Evolutionary conservation across 2,113 vertebrate species (phyloP).

Genomic region (Chauna torquata): DNA sequence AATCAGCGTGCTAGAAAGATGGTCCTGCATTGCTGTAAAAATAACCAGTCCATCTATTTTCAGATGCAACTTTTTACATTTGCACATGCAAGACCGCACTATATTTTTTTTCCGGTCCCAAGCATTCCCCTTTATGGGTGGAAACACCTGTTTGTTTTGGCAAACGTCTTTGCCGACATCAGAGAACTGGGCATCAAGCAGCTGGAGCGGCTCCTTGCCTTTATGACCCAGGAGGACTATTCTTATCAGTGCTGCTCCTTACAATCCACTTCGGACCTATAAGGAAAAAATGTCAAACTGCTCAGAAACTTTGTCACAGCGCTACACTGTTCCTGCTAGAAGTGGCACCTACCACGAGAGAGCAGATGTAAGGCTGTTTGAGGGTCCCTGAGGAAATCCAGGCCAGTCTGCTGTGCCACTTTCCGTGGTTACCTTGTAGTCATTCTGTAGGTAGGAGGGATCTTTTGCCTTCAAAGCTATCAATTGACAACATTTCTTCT

Average conservation of each 20-base stretch:
- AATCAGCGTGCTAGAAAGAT: background rate
- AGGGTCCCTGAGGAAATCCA: background rate
- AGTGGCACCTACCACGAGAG: background rate
- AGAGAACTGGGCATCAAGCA: slow-evolving; percentile 44
- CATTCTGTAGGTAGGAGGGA: background rate
- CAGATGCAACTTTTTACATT: slow-evolving; percentile 32
- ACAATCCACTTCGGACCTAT: background rate
- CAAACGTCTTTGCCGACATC: background rate
- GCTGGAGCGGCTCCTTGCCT: slow-evolving; percentile 1
- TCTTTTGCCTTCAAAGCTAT: background rate
- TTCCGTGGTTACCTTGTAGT: background rate
- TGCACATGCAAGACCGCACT: background rate
- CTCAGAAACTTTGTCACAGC: background rate
- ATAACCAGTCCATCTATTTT: slow-evolving; percentile 35
- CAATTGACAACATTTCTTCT: background rate
- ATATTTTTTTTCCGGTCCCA: background rate
- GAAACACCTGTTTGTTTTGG: slow-evolving; percentile 60
- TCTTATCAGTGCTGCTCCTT: slow-evolving; percentile 1
- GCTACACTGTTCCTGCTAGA: background rate
- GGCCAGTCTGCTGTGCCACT: background rate
- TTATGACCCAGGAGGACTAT: slow-evolving; percentile 30
- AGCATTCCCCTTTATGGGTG: background rate
- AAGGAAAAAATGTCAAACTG: background rate
- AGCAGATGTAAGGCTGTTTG: background rate
- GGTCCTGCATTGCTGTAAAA: background rate